Percentiles rank a stretch among this genome's conserved stretches.
Conservation (phyloP, 2,113 vertebrate genomes). For the Semnopithecus entellus region DNA sequence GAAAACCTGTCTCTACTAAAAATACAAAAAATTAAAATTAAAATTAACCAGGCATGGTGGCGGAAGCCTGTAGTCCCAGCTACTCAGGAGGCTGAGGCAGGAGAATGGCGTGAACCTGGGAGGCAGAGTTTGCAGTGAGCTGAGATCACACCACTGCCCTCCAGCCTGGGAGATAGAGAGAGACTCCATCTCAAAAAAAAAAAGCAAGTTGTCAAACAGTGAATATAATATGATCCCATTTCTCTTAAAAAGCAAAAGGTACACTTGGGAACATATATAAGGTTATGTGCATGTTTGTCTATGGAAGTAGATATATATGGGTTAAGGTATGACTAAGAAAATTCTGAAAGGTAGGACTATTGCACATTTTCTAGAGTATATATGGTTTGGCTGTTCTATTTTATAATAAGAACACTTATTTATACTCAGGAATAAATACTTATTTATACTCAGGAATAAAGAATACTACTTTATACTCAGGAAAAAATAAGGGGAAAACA, state of each 20-base stretch:
- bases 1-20: neutral
- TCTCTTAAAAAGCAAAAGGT: neutral
- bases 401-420: neutral
- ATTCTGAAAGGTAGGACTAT: neutral
- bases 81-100: neutral
- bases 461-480: no score
- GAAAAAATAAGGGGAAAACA: neutral
- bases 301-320: neutral
- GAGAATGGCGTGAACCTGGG: no score
- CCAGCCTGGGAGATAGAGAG: neutral
- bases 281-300: no score
- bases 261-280: neutral
- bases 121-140: no score
- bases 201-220: neutral
- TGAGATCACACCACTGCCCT: neutral
- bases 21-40: neutral
- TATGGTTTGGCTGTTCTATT: neutral
- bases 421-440: neutral
- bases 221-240: neutral
- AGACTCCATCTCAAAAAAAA: neutral
- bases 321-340: neutral
- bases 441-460: neutral
- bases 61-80: neutral
- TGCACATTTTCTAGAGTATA: neutral
- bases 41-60: neutral